A percentile compares a stretch with the other conserved stretches of the same genome.
phyloP scores from a whole-genome alignment of 2,888 invertebrate genomes.

The Yponomeuta plumbellus region DNA sequence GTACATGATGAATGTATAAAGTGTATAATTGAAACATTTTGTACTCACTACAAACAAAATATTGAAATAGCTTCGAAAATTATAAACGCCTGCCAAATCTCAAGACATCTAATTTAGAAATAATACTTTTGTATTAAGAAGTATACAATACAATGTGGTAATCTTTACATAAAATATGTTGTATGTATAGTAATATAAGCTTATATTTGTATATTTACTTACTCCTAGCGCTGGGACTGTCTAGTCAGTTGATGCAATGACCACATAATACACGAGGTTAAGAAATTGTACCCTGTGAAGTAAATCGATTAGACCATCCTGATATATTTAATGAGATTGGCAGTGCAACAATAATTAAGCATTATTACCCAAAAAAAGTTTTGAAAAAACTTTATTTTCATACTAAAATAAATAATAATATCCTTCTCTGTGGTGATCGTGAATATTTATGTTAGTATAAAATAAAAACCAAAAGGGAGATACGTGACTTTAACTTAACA shows the following conservation, averaged over 20 bases:
- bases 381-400: too few relatives aligned
- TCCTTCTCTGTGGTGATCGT: too few relatives aligned
- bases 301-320: too few relatives aligned
- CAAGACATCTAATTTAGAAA: neutral
- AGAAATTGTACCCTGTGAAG: neutral
- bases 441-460: too few relatives aligned
- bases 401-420: too few relatives aligned
- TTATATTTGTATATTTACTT: conserved; percentile 21
- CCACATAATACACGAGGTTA: conserved; percentile 22
- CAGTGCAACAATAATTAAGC: too few relatives aligned
- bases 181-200: conserved; percentile 17
- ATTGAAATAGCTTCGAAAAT: neutral
- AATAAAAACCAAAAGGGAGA: too few relatives aligned
- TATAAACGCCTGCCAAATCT: conserved; percentile 16
- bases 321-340: too few relatives aligned
- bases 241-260: conserved; percentile 45
- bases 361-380: too few relatives aligned
- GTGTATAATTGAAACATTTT: neutral
- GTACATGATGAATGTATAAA: neutral
- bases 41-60: neutral
- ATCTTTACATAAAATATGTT: conserved; percentile 18
- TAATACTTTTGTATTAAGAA: conserved; percentile 10
- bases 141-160: conserved; percentile 11
- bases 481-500: too few relatives aligned
- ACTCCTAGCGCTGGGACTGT: conserved; percentile 32